Percentiles rank a stretch among this genome's conserved stretches.
These are phyloP conservation scores for Eupithecia pulchellata DNA, from an alignment of 2,888 invertebrate species.

Conservation along the genomic window DNA sequence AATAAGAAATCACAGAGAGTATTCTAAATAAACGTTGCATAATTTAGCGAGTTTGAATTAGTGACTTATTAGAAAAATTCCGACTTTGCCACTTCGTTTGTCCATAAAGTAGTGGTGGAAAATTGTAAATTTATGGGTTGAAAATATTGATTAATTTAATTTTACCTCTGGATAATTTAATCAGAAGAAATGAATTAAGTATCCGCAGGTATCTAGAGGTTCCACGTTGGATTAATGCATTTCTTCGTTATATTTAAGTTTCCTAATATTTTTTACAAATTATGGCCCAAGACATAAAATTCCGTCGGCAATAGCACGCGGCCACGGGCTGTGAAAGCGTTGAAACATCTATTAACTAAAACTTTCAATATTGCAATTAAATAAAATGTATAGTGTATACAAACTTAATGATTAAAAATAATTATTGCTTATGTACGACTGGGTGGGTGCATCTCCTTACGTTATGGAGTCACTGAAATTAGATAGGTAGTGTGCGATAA, in stretches of 20 bases:
- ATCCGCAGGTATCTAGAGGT: too few species aligned
- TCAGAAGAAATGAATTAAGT: not conserved
- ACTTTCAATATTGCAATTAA: not conserved
- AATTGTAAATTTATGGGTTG: not conserved
- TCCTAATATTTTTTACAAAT: too few species aligned
- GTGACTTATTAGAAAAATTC: not conserved
- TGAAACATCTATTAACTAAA: not conserved
- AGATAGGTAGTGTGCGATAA: slow-evolving; percentile 22
- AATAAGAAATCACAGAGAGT: not conserved
- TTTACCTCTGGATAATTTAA: not conserved
- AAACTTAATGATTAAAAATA: slow-evolving; percentile 3
- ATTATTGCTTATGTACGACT: slow-evolving; percentile 27
- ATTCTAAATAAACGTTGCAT: not conserved
- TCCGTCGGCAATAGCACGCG: too few species aligned
- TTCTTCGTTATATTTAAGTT: too few species aligned
- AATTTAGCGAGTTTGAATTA: slow-evolving; percentile 1
- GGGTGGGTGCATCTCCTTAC: slow-evolving; percentile 14
- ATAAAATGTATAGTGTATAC: slow-evolving; percentile 13
- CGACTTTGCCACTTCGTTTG: not conserved
- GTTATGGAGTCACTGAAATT: slow-evolving; percentile 15
- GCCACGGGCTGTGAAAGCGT: too few species aligned
- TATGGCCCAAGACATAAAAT: too few species aligned
- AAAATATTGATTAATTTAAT: not conserved
- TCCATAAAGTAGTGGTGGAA: not conserved
- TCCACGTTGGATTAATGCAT: too few species aligned